A percentile compares a stretch with the other conserved stretches of the same genome.
phyloP scores from a whole-genome alignment of 2,797 vertebrate species.

The Choloepus didactylus region DNA sequence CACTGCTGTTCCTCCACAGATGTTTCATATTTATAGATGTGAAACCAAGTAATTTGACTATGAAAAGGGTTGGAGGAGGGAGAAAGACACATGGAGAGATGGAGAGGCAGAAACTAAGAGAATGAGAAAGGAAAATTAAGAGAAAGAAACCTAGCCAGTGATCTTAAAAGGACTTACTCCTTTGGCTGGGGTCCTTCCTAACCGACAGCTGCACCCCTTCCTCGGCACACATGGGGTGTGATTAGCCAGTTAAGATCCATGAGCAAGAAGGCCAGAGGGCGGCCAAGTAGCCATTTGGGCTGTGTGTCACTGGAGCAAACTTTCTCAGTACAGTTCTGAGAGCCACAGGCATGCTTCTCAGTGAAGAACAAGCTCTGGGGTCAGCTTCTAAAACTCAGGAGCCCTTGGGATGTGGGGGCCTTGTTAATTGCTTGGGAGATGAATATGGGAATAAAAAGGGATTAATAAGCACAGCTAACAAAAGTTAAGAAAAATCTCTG shows the following conservation, averaged over 20 bases:
- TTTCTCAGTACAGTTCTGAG: neutral
- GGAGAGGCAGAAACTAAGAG: neutral
- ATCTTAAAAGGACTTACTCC: neutral
- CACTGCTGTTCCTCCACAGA: neutral
- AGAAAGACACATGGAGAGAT: neutral
- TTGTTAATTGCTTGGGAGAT: neutral
- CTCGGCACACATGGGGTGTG: neutral
- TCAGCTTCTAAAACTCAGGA: neutral
- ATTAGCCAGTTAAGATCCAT: neutral
- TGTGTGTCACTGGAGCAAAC: fast-evolving
- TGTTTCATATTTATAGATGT: neutral
- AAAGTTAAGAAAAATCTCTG: neutral
- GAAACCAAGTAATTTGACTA: neutral
- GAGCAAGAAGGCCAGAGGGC: neutral
- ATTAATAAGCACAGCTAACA: neutral
- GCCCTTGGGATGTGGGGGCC: neutral
- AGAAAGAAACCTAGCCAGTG: neutral
- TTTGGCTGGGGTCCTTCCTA: neutral
- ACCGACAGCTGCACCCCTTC: neutral
- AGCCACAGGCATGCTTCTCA: neutral
- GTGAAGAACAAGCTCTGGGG: neutral
- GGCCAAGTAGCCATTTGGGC: neutral
- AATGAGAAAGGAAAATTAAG: neutral
- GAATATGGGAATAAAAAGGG: neutral
- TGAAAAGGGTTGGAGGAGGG: neutral